Percentiles rank a stretch among this genome's conserved stretches.
Conservation (phyloP, 2,797 vertebrate genomes). For the Molothrus aeneus region DNA sequence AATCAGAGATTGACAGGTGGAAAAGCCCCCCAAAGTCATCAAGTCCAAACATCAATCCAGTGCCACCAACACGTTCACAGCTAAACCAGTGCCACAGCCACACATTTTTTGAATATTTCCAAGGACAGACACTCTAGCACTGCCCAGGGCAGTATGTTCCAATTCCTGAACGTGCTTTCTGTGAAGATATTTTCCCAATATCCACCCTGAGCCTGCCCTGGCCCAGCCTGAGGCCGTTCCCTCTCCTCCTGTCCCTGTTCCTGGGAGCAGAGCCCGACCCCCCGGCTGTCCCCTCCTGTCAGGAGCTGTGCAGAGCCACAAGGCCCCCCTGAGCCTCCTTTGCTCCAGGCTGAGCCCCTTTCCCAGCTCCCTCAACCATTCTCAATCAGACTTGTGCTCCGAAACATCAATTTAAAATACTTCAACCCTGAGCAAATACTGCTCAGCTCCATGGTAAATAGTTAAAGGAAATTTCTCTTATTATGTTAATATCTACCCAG, state of each 20-base stretch:
- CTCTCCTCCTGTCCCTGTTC: background rate
- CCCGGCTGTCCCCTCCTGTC: background rate
- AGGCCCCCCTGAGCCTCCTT: background rate
- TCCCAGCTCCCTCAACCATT: background rate
- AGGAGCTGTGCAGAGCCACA: background rate
- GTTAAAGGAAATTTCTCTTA: background rate
- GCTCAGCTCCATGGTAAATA: background rate
- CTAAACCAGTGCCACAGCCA: background rate
- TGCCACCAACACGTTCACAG: fast-evolving
- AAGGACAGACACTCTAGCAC: background rate
- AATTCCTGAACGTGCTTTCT: background rate
- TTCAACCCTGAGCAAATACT: background rate
- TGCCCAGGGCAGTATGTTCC: background rate
- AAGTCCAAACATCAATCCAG: background rate
- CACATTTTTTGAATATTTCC: fast-evolving
- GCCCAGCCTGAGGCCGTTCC: fast-evolving
- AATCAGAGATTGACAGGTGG: background rate
- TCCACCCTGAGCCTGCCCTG: fast-evolving
- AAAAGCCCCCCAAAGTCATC: background rate
- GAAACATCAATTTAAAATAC: background rate
- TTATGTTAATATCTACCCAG: background rate
- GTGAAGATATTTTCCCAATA: no score
- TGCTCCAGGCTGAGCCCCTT: background rate
- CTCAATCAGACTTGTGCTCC: background rate
- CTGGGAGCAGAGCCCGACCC: background rate